Conservation (phyloP, 2,797 vertebrate species). For the Lophura swinhoii region DNA sequence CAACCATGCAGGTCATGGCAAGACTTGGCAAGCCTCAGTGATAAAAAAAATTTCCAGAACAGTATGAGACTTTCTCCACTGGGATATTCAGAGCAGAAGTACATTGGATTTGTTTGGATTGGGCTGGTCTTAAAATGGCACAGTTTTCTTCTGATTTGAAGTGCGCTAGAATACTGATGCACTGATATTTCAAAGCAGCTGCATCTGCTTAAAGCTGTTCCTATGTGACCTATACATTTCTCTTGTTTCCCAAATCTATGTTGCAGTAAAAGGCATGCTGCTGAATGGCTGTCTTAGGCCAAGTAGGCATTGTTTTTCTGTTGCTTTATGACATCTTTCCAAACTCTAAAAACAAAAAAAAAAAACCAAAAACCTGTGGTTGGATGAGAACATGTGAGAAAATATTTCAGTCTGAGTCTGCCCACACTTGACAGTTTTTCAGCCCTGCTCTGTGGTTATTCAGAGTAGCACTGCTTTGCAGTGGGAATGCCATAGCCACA, state of each 20-base stretch:
- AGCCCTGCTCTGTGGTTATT: not conserved
- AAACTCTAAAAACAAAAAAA: not conserved
- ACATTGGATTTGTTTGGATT: not conserved
- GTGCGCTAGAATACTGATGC: not conserved
- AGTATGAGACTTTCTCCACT: not conserved
- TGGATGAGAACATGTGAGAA: not conserved
- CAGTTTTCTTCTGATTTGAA: not conserved
- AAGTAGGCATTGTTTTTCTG: conserved; percentile 16
- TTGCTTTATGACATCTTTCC: not conserved
- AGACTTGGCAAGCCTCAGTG: not conserved
- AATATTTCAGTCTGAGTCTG: conserved; percentile 26
- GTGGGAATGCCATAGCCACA: not conserved
- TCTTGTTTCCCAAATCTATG: not conserved
- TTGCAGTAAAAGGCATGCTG: not conserved
- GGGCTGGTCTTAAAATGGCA: not conserved
- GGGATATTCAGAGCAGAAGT: not conserved
- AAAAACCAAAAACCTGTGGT: not conserved
- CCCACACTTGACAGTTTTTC: not conserved
- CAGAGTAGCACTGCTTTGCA: not conserved
- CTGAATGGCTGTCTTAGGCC: not conserved
- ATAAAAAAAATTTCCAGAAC: not conserved
- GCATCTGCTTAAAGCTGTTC: not conserved
- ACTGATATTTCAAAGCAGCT: not conserved
- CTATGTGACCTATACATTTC: not conserved
- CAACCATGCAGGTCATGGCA: conserved; percentile 16